Evolutionary conservation across 1,140 invertebrate species (phyloP).

Genomic region (Cotesia vestalis): DNA sequence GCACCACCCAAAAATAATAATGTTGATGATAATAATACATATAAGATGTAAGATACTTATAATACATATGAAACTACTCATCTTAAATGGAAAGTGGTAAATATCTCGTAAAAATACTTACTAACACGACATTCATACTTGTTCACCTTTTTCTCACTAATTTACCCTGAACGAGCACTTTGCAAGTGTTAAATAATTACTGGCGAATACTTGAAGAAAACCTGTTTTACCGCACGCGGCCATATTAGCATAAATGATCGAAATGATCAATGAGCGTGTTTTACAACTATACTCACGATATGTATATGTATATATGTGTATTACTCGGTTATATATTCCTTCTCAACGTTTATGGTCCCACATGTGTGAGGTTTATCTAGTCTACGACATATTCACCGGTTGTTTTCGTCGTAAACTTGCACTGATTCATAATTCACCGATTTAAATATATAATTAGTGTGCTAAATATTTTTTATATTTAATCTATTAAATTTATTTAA

Average conservation of each 20-base stretch:
- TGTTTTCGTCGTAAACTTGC: no score
- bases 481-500: no score
- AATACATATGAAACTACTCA: not conserved
- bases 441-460: no score
- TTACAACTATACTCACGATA: conserved; percentile 36
- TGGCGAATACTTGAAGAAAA: conserved; percentile 48
- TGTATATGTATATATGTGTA: conserved; percentile 41
- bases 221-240: conserved; percentile 49
- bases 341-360: no score
- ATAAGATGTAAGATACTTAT: not conserved
- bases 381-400: no score
- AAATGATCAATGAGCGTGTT: conserved; percentile 57
- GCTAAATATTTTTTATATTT: no score
- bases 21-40: no score
- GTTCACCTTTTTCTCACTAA: conserved; percentile 43
- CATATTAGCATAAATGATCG: conserved; percentile 60
- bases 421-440: no score
- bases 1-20: no score
- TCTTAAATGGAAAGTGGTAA: conserved; percentile 5
- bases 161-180: conserved; percentile 50
- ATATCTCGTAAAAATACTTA: conserved; percentile 13
- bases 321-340: conserved; percentile 1
- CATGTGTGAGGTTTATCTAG: no score
- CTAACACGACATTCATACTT: conserved; percentile 18
- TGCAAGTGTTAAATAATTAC: conserved; percentile 63